A percentile compares a stretch with the other conserved stretches of the same genome.
Conservation (phyloP, 2,888 invertebrate genomes). For the Xestia ashworthii region DNA sequence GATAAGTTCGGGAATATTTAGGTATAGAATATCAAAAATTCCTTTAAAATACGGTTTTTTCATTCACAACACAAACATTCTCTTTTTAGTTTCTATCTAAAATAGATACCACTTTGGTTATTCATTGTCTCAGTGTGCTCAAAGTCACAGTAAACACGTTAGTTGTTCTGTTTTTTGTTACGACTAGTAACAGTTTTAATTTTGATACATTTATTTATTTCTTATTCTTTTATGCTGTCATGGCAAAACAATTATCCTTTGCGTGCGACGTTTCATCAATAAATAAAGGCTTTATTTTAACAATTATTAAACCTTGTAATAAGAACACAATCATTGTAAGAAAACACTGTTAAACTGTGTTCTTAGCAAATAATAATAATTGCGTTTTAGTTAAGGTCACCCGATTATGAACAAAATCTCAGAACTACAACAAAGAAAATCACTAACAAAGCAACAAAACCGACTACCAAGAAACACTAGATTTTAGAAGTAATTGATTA, state of each 20-base stretch:
- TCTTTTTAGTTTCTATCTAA: neutral
- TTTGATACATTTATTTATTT: neutral
- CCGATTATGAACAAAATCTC: conserved; percentile 9
- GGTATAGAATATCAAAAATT: neutral
- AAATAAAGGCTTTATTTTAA: neutral
- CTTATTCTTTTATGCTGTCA: neutral
- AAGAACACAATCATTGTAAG: neutral
- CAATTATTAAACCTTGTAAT: no score
- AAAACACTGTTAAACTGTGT: neutral
- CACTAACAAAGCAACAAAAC: conserved; percentile 6
- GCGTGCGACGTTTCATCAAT: neutral
- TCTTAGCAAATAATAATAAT: neutral
- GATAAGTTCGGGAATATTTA: neutral
- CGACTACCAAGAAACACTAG: conserved; percentile 3
- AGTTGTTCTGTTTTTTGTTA: neutral
- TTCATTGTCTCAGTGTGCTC: neutral
- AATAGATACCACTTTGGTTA: neutral
- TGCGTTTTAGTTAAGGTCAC: neutral
- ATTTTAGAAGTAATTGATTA: conserved; percentile 25
- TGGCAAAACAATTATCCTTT: neutral
- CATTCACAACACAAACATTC: neutral
- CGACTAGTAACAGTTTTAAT: neutral
- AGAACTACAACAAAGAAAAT: neutral
- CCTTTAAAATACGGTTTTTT: neutral
- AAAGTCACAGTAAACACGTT: neutral